A percentile compares a stretch with the other conserved stretches of the same genome.
These are phyloP conservation scores for Gobio gobio DNA, from an alignment of 2,113 vertebrate species.

Conservation along the genomic window DNA sequence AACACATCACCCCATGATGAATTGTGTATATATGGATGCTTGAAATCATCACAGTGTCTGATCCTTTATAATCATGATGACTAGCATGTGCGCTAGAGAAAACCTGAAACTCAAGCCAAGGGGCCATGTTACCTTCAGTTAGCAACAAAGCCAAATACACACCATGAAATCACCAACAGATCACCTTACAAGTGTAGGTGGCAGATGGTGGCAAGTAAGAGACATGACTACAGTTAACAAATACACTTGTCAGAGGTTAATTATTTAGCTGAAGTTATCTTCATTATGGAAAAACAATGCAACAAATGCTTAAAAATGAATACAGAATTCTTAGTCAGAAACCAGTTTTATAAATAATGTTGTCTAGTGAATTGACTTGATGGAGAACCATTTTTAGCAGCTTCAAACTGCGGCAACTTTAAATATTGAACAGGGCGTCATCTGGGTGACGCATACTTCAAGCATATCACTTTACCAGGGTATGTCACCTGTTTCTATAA, in stretches of 20 bases:
- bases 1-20: neutral
- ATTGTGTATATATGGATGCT: neutral
- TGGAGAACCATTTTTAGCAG: slow-evolving; percentile 15
- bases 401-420: slow-evolving; percentile 38
- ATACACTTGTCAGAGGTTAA: neutral
- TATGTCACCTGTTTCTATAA: slow-evolving; percentile 41
- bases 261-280: neutral
- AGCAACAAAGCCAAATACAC: neutral
- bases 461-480: slow-evolving; percentile 54
- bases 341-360: neutral
- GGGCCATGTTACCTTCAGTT: slow-evolving; percentile 12
- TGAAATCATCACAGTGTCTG: neutral
- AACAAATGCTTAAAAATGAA: neutral
- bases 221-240: neutral
- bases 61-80: neutral
- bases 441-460: slow-evolving; percentile 61
- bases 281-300: neutral
- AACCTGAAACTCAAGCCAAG: neutral
- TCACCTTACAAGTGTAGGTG: slow-evolving; percentile 56
- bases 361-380: neutral
- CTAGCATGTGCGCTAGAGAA: too few relatives aligned
- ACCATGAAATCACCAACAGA: slow-evolving; percentile 53
- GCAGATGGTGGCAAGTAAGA: slow-evolving; percentile 53
- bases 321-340: neutral
- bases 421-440: slow-evolving; percentile 62